Evolutionary conservation across 2,888 invertebrate genomes (phyloP).

Genomic region (Brassicogethes aeneus): DNA sequence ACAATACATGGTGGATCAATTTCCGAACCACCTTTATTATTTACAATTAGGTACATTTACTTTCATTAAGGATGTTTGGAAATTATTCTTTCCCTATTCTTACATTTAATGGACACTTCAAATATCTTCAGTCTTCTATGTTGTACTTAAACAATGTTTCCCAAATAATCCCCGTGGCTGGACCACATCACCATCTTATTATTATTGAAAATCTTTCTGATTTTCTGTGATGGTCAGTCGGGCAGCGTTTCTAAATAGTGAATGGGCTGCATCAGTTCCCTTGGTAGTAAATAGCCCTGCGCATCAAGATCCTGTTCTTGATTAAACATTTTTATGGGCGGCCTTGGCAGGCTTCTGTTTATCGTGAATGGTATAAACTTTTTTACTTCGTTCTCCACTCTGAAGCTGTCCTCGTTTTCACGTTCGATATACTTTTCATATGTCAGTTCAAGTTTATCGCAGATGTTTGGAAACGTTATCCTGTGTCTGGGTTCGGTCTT

Average conservation of each 20-base stretch:
- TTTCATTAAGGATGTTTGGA: too few relatives aligned
- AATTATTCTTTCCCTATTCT: too few relatives aligned
- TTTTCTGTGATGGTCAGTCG: slow-evolving; percentile 22
- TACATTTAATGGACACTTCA: too few relatives aligned
- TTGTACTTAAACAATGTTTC: too few relatives aligned
- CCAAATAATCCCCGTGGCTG: not conserved
- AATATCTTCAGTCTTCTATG: too few relatives aligned
- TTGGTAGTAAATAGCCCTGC: slow-evolving; percentile 59
- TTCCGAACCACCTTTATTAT: too few relatives aligned
- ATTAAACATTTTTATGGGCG: slow-evolving; percentile 41
- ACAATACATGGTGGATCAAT: too few relatives aligned
- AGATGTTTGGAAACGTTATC: slow-evolving; percentile 61
- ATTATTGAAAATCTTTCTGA: not conserved
- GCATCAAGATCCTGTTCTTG: slow-evolving; percentile 50
- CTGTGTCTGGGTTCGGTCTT: slow-evolving; percentile 71
- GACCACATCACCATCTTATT: slow-evolving; percentile 8
- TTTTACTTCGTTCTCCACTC: slow-evolving; percentile 14
- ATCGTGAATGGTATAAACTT: slow-evolving; percentile 16
- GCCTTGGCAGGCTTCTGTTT: slow-evolving; percentile 40
- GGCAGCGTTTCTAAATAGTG: slow-evolving; percentile 37
- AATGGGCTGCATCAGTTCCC: slow-evolving; percentile 32
- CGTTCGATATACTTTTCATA: slow-evolving; percentile 16
- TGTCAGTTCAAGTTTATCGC: slow-evolving; percentile 51
- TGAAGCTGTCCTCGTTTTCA: not conserved
- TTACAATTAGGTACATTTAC: too few relatives aligned